Base-by-base conservation (phyloP, 1,140 invertebrate species). In the Bombus polaris region DNA sequence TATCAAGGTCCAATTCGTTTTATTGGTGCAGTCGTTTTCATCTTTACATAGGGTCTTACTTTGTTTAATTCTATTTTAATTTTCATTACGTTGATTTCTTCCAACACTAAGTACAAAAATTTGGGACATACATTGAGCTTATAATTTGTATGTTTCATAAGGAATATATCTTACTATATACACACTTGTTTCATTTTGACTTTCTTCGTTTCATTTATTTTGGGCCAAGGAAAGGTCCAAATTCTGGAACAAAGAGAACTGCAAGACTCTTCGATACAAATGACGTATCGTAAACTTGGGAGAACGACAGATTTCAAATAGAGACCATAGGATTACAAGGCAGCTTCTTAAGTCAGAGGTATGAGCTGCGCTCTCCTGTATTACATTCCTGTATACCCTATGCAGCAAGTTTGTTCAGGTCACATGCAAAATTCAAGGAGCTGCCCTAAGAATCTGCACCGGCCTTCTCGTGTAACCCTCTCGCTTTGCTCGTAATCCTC, bases 351-450 rank as follows among this genome's bases (percentile, higher is more conserved):
- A 42, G 39, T n/a, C 39, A 42, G 37, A 28, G 35, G 70, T 6
- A 42, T n/a, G 70, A 72, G 70, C 39, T 2, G n/a, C 28, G 37
- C 22, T 71, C 62, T 59, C 66, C 68, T 37, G 35, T 70, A 70
- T 70, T 70, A 70, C 68, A 70, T 70, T 28, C 68, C 28, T 42
- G 70, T 13, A 42, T 72, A 42, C 2, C 22, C 39, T n/a, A 42
- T 42, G 39, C 70, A 42, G 39, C 70, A 72, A 42, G 70, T 72
- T 72, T 72, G 70, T n/a, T 18, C 70, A 42, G 25, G 70, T 25
- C 39, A 28, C 70, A 72, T 72, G 39, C 39, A 72, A 72, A 42
- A 72, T 72, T 42, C 70, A 42, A 42, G 25, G 2, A 72, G 70
- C 70, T 42, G 25, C 25, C 70, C 37, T 8, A 5, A 71, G 70